phyloP scores from a whole-genome alignment of 2,113 vertebrate genomes.

The Zootoca vivipara region DNA sequence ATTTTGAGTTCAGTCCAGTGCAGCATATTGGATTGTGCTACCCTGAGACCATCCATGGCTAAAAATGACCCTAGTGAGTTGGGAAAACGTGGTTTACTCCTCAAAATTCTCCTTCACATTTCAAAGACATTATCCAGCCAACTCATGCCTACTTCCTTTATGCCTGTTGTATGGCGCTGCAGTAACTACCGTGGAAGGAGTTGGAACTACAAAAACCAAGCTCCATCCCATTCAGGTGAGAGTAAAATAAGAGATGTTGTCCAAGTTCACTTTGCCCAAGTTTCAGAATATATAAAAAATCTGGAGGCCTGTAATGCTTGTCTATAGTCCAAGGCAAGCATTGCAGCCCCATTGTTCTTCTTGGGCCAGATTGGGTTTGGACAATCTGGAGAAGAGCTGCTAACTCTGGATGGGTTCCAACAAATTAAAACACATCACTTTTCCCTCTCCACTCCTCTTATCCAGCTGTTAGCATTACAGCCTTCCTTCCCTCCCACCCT shows the following conservation, averaged over 20 bases:
- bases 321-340: not conserved
- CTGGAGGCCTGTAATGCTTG: not conserved
- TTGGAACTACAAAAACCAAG: conserved; percentile 82
- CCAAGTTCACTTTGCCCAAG: no score
- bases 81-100: not conserved
- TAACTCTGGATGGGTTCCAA: no score
- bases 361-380: not conserved
- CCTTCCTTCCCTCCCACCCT: not conserved
- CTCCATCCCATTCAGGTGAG: conserved; percentile 86
- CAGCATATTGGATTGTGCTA: no score
- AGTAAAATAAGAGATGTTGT: not conserved
- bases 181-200: conserved; percentile 86
- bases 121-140: conserved; percentile 81
- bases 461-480: not conserved
- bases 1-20: not conserved
- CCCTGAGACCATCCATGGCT: not conserved
- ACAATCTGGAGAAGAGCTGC: no score
- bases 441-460: not conserved
- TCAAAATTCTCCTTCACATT: conserved; percentile 61
- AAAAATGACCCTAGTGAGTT: no score
- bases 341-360: not conserved
- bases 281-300: no score
- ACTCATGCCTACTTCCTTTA: conserved; percentile 84
- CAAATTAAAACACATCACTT: no score
- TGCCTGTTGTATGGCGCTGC: conserved; percentile 82